These are phyloP conservation scores for Terrapene triunguis DNA, from an alignment of 2,113 vertebrate genomes.

Conservation along the genomic window DNA sequence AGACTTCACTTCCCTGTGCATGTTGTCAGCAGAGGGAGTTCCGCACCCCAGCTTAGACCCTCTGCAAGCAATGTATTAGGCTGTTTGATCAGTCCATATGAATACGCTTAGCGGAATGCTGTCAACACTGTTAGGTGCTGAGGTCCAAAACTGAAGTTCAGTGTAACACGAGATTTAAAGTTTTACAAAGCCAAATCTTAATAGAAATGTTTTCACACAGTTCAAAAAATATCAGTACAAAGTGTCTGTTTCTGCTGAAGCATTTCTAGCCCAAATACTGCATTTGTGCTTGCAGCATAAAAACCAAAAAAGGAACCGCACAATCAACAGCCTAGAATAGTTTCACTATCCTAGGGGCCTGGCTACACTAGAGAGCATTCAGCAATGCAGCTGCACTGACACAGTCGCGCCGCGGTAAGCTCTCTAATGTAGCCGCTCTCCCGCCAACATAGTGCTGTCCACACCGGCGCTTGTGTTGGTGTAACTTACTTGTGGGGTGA, in stretches of 20 bases:
- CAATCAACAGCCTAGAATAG: not conserved
- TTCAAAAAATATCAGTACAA: not conserved
- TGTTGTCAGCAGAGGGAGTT: slow-evolving; percentile 44
- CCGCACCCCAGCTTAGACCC: not conserved
- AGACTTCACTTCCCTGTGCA: fast-evolving
- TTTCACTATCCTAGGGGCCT: not conserved
- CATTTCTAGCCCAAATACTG: not conserved
- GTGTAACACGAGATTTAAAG: not conserved
- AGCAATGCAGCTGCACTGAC: too few species aligned
- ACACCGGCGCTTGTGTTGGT: too few species aligned
- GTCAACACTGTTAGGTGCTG: slow-evolving; percentile 39
- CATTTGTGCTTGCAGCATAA: not conserved
- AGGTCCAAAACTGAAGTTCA: slow-evolving; percentile 24
- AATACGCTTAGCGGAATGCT: slow-evolving; percentile 42
- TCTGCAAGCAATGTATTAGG: not conserved
- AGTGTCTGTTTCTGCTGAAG: not conserved
- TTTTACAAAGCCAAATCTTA: not conserved
- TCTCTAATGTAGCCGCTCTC: too few species aligned
- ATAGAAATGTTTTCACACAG: not conserved
- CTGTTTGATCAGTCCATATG: slow-evolving; percentile 22
- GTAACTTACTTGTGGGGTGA: too few species aligned
- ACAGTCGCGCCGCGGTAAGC: too few species aligned
- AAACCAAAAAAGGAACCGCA: not conserved
- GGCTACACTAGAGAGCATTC: too few species aligned
- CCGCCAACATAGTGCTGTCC: too few species aligned